Conservation (phyloP, 2,888 invertebrate species). For the Heliconius sara region DNA sequence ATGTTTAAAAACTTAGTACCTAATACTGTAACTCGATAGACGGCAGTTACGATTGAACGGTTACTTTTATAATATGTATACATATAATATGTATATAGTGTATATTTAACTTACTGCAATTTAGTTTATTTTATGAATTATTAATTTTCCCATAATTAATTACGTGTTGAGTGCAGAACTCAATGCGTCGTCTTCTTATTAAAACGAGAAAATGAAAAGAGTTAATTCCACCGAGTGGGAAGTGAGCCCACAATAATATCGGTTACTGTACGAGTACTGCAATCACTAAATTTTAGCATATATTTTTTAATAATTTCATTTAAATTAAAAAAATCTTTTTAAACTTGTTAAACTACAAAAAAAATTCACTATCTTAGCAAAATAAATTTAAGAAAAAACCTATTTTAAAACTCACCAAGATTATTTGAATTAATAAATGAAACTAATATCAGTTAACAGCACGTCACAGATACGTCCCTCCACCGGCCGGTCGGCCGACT, state of each 20-base stretch:
- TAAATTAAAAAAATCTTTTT: too few species aligned
- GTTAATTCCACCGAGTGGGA: too few species aligned
- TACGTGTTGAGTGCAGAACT: too few species aligned
- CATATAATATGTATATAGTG: background rate
- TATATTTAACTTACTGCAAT: background rate
- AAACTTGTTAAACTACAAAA: background rate
- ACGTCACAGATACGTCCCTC: background rate
- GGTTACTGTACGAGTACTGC: too few species aligned
- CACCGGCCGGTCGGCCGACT: slow-evolving; percentile 14
- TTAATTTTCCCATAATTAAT: too few species aligned
- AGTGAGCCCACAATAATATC: too few species aligned
- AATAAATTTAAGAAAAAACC: background rate
- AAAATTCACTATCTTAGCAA: background rate
- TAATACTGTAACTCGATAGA: background rate
- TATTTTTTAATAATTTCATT: too few species aligned
- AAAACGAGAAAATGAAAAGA: too few species aligned
- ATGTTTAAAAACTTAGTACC: too few species aligned
- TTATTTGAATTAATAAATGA: background rate
- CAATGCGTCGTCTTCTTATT: too few species aligned
- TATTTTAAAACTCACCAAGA: background rate
- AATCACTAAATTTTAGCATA: too few species aligned
- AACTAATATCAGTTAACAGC: background rate
- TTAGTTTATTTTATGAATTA: background rate
- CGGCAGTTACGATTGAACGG: background rate
- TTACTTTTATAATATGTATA: background rate